Conservation (phyloP, 2,888 invertebrate genomes). For the Bellardia pandia region DNA sequence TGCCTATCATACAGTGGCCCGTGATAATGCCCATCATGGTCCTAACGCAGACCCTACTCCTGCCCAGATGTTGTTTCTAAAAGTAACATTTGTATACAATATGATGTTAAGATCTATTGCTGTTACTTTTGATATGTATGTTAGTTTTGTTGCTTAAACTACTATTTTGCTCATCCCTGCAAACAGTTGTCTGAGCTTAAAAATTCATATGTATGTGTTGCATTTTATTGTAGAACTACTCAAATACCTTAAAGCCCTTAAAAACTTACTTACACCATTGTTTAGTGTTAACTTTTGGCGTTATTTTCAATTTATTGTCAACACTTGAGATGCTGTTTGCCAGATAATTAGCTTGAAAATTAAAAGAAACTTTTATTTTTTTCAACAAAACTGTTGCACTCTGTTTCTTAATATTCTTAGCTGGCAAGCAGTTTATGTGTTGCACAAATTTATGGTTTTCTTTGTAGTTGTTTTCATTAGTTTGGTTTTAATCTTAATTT, state of each 20-base stretch:
- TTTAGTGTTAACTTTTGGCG: constrained; percentile 51
- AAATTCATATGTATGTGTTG: not conserved
- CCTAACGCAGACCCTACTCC: no score
- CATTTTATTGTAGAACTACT: not conserved
- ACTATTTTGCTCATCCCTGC: not conserved
- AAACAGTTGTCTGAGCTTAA: not conserved
- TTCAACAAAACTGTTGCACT: not conserved
- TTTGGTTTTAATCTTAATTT: constrained; percentile 8
- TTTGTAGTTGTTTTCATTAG: constrained; percentile 11
- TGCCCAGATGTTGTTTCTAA: not conserved
- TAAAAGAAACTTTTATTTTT: constrained; percentile 74
- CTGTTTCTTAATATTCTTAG: not conserved
- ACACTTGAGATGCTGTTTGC: constrained; percentile 75
- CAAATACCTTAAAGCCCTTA: constrained; percentile 18
- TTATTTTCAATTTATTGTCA: constrained; percentile 77
- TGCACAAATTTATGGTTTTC: constrained; percentile 34
- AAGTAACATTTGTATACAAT: not conserved
- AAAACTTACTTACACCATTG: constrained; percentile 26
- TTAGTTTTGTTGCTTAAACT: not conserved
- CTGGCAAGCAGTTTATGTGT: not conserved
- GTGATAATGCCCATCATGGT: no score
- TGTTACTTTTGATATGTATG: not conserved
- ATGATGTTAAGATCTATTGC: not conserved
- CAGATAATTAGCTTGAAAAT: constrained; percentile 79
- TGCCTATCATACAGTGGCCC: no score